Evolutionary conservation across 2,888 invertebrate genomes (phyloP), one percentile per base, ranked within the genome.

Genomic region (Heliconius hortense): DNA sequence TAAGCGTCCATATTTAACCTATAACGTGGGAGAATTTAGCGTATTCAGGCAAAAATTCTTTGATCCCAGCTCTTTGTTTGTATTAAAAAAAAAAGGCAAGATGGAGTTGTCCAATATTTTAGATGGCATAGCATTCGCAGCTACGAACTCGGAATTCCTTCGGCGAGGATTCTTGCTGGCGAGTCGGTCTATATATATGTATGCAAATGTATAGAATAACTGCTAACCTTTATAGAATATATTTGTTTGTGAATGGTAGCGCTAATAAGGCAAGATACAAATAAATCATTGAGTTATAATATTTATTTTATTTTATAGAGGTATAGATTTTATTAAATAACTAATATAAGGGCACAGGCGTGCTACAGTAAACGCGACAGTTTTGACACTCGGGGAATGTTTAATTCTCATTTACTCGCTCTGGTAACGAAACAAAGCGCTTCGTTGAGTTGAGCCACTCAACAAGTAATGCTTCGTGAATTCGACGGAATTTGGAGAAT

Each of bases 91-190:
- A 93, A 93, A 92, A 93, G 93, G 84, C 88, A 87, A 93, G 93
- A 94, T 94, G 92, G 93, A 93, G 93, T 93, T 94, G 93, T 94
- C 93, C 93, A 93, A 94, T 94, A 94, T 94, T 94, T 94, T 92
- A 93, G 93, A 93, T 94, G 92, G 93, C 93, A 93, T 91, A 92
- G 93, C 93, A 91, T 88, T 92, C 90, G 90, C 89, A 88, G 92
- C 90, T 88, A 92, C 91, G 90, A 89, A 91, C 89, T 91, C 91
- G 89, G 88, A 90, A 93, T 93, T 94, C 92, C 88, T 87, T 84
- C 82, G 85, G 85, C 87, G 87, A 90, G 88, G 91, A 90, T 92
- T 89, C 88, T 81, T 84, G 78, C 77, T 81, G 79, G 39, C 31
- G 24, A 8, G 24, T n/a, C n/a, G 11, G 39, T 69, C 28, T 56